These are phyloP conservation scores for Dufourea novaeangliae DNA, from an alignment of 1,140 invertebrate genomes.

Conservation along the genomic window DNA sequence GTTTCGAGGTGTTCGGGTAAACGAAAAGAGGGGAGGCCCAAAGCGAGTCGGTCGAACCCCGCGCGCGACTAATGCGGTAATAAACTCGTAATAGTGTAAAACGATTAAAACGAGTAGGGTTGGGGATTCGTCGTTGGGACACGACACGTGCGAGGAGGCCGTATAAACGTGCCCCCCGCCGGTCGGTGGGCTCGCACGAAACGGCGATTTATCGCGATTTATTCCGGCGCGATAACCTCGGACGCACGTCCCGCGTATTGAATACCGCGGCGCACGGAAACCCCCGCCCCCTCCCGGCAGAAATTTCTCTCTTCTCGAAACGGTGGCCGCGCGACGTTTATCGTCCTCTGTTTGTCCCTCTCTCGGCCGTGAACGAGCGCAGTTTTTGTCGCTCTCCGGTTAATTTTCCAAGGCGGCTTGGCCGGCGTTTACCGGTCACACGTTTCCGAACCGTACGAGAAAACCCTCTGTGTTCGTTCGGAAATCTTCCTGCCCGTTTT, in stretches of 20 bases:
- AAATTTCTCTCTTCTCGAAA: not conserved
- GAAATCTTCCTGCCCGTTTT: not conserved
- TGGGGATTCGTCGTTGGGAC: constrained; percentile 33
- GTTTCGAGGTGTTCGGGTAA: no score
- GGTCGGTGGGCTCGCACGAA: constrained; percentile 51
- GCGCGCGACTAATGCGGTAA: not conserved
- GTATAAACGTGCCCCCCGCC: constrained; percentile 16
- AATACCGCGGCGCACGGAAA: constrained; percentile 23
- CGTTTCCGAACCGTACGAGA: not conserved
- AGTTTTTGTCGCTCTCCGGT: not conserved
- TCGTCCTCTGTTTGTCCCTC: not conserved
- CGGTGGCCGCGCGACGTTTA: not conserved
- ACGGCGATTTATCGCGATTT: constrained; percentile 62
- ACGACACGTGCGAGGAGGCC: constrained; percentile 47
- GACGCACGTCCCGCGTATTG: constrained; percentile 34
- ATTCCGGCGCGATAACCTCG: constrained; percentile 52
- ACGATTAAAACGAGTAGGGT: constrained; percentile 15
- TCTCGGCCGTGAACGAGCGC: not conserved
- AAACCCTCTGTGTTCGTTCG: no score
- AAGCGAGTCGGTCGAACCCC: not conserved
- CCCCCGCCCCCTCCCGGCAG: constrained; percentile 2
- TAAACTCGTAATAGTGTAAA: constrained; percentile 32
- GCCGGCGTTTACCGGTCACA: no score
- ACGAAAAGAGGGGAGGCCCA: no score
- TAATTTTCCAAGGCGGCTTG: constrained; percentile 12